Base-by-base conservation (phyloP, 2,113 vertebrate genomes). In the Saccopteryx bilineata region DNA sequence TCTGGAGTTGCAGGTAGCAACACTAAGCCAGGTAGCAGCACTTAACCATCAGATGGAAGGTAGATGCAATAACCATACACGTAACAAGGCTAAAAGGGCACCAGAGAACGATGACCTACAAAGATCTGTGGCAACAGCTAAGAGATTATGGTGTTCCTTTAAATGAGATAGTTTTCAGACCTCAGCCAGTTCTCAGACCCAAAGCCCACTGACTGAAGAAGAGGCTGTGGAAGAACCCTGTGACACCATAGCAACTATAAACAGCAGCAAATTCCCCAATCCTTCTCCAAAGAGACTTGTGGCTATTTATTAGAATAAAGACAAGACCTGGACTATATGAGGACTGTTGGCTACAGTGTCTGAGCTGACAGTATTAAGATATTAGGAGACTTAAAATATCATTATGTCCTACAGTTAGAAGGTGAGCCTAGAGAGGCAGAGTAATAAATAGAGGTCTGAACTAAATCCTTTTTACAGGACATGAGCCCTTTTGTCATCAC, bases 171-270 rank as follows among this genome's bases (percentile, higher is more conserved):
- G 39, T 60, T 65, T 68, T 52, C 46, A 85, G 31, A 75, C 54
- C 72, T 54, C 31, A 86, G 39, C 11, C 15, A 52, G 33, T 76
- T 89, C 54, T 84, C 72, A 74, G 12, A 72, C 39, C 58, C 74
- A 74, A 93, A 81, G 50, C 24, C 39, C 72, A 85, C 24, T 48
- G 31, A 52, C 9, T 71, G 78, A 92, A 87, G 26, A 88, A 92
- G 10, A n/a, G 28, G 52, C 83, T 78, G 18, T 9, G 9, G 6
- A 86, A 96, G 28, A 28, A 50, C 33, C 39, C 11, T 18, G 12
- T 95, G 78, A 88, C 9, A 84, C 24, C 39, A 39, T 3, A 66
- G 50, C 23, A 80, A 89, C 11, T 19, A 48, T 9, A 50, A 88
- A 66, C 9, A 65, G 14, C 33, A 89, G 9, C 50, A 79, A 28